Evolutionary conservation across 2,113 vertebrate genomes (phyloP).

Genomic region (Nesoenas mayeri): DNA sequence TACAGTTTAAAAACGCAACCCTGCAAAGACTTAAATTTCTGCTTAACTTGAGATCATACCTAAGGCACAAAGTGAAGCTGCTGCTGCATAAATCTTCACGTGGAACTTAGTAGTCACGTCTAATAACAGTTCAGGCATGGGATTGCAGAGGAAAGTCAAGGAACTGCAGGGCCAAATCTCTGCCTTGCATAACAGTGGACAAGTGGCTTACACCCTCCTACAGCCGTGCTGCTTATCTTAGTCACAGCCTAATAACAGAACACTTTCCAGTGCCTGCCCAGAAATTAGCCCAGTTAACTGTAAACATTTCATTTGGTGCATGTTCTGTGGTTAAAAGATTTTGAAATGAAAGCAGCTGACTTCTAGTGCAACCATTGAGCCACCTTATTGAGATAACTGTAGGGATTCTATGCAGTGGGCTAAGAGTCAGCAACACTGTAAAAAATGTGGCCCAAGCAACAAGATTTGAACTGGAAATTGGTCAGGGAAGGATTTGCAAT

Average conservation of each 20-base stretch:
- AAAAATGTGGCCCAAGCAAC: not conserved
- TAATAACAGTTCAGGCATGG: not conserved
- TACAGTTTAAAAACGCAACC: not conserved
- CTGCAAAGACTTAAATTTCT: not conserved
- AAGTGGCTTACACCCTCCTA: not conserved
- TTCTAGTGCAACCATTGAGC: not conserved
- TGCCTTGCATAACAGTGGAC: not conserved
- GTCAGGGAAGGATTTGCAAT: not conserved
- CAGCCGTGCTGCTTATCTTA: not conserved
- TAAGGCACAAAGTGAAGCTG: not conserved
- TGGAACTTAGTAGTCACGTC: not conserved
- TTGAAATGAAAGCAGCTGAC: not conserved
- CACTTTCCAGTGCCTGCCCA: not conserved
- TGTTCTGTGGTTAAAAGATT: not conserved
- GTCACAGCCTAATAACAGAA: not conserved
- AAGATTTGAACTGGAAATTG: not conserved
- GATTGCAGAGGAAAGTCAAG: not conserved
- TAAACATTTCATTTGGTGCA: fast-evolving
- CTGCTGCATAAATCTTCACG: not conserved
- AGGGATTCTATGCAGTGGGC: fast-evolving
- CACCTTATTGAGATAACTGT: not conserved
- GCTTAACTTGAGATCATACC: not conserved
- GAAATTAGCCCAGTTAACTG: not conserved
- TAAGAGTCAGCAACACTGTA: not conserved
- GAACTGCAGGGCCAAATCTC: not conserved